Conservation (phyloP, 2,888 invertebrate species). For the Leptothorax acervorum region DNA sequence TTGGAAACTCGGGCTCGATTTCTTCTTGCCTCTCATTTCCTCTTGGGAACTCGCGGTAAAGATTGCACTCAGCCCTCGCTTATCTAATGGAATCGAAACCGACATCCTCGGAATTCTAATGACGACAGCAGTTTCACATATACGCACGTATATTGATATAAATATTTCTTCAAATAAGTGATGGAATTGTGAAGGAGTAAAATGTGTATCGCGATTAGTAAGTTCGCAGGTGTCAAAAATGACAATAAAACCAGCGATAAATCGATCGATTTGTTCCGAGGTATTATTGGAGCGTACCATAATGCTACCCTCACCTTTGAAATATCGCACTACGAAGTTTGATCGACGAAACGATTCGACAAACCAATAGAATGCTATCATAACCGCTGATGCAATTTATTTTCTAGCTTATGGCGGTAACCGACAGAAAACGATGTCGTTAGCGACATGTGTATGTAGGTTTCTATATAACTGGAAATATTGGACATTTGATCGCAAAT, state of each 20-base stretch:
- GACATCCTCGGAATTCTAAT: background rate
- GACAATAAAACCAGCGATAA: constrained; percentile 29
- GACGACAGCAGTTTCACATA: background rate
- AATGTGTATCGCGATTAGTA: background rate
- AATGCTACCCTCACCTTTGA: constrained; percentile 54
- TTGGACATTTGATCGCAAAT: constrained; percentile 19
- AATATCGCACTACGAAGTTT: constrained; percentile 58
- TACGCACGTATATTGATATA: background rate
- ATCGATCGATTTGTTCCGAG: constrained; percentile 75
- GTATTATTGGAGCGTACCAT: constrained; percentile 71
- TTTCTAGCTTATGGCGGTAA: constrained; percentile 34
- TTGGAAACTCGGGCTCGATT: constrained; percentile 50
- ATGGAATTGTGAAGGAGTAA: background rate
- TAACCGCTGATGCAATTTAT: constrained; percentile 41
- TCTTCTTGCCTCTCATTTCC: constrained; percentile 48
- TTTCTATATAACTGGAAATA: constrained; percentile 3
- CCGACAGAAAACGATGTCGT: constrained; percentile 28
- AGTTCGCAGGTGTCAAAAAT: constrained; percentile 15
- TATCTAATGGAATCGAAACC: constrained; percentile 12
- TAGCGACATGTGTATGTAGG: constrained; percentile 10
- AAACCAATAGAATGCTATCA: constrained; percentile 39
- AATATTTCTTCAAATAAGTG: background rate
- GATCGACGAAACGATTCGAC: constrained; percentile 39
- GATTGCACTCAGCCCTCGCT: constrained; percentile 11
- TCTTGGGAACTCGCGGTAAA: constrained; percentile 26